phyloP scores from a whole-genome alignment of 1,140 invertebrate genomes.

The Drosophila pectinifera region DNA sequence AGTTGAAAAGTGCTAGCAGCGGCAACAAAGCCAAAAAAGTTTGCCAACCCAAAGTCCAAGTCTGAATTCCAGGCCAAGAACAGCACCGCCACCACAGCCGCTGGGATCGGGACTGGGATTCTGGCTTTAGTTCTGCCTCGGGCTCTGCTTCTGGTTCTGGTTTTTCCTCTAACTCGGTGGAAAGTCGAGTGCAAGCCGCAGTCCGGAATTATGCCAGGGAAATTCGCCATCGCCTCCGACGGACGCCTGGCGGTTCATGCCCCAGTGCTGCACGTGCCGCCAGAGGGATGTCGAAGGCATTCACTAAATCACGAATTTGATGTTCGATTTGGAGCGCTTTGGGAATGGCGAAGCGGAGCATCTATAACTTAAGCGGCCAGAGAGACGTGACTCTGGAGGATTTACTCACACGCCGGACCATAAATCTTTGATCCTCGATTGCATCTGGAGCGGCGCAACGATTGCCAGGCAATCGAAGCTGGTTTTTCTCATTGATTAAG shows the following conservation, averaged over 20 bases:
- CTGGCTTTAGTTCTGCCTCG: background rate
- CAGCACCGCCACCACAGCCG: slow-evolving; percentile 23
- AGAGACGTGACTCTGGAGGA: slow-evolving; percentile 67
- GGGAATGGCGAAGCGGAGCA: slow-evolving; percentile 39
- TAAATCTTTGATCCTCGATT: slow-evolving; percentile 58
- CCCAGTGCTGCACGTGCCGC: slow-evolving; percentile 38
- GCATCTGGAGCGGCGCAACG: slow-evolving; percentile 29
- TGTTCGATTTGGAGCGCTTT: slow-evolving; percentile 53
- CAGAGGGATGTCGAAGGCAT: slow-evolving; percentile 51
- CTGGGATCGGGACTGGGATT: background rate
- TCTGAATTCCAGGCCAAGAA: slow-evolving; percentile 45
- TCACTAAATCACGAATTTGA: slow-evolving; percentile 71
- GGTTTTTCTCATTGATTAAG: slow-evolving; percentile 71
- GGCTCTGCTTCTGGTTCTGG: slow-evolving; percentile 3
- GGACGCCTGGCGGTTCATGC: slow-evolving; percentile 13
- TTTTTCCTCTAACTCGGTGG: slow-evolving; percentile 2
- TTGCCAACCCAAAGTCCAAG: slow-evolving; percentile 39
- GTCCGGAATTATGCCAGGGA: slow-evolving; percentile 29
- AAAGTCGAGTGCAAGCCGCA: slow-evolving; percentile 30
- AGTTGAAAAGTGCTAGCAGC: slow-evolving; percentile 10
- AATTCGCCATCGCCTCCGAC: slow-evolving; percentile 3
- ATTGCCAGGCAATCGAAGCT: slow-evolving; percentile 50
- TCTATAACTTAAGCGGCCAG: slow-evolving; percentile 41
- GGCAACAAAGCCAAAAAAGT: slow-evolving; percentile 42
- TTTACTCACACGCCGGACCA: slow-evolving; percentile 58